phyloP scores from a whole-genome alignment of 2,797 vertebrate genomes.

The Poeciliopsis presidionis region DNA sequence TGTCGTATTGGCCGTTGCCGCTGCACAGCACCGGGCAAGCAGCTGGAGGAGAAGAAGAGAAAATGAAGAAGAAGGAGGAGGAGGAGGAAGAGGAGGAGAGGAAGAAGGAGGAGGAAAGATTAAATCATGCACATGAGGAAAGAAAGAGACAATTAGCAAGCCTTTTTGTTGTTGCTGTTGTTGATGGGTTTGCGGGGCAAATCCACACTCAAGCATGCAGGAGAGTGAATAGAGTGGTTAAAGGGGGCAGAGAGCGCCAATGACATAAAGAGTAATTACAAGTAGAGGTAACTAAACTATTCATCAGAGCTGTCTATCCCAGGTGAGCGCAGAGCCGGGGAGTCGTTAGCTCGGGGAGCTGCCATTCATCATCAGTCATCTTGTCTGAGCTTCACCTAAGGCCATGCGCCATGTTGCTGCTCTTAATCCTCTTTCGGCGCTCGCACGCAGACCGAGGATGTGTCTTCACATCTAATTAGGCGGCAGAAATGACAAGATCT shows the following conservation, averaged over 20 bases:
- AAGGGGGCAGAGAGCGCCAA: conserved; percentile 60
- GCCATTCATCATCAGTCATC: conserved; percentile 81
- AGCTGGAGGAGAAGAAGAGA: conserved; percentile 73
- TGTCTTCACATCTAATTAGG: conserved; percentile 55
- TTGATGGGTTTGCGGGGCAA: conserved; percentile 37
- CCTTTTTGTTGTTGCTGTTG: conserved; percentile 22
- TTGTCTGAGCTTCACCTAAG: conserved; percentile 68
- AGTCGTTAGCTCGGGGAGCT: conserved; percentile 72
- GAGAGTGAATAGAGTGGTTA: conserved; percentile 69
- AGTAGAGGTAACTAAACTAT: conserved; percentile 82
- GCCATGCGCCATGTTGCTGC: conserved; percentile 56
- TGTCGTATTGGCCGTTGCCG: conserved; percentile 97
- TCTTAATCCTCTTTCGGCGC: conserved; percentile 45
- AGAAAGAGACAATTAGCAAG: conserved; percentile 31
- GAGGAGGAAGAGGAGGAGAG: conserved; percentile 30
- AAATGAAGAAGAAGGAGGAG: background rate
- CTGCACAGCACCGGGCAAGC: conserved; percentile 97
- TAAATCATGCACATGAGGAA: conserved; percentile 19
- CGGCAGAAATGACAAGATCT: conserved; percentile 8
- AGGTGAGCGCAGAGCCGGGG: conserved; percentile 74
- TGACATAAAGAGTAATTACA: conserved; percentile 84
- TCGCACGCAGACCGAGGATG: conserved; percentile 23
- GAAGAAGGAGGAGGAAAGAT: conserved; percentile 2
- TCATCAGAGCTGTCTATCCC: conserved; percentile 81
- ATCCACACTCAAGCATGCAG: conserved; percentile 29